A percentile compares a stretch with the other conserved stretches of the same genome.
These are phyloP conservation scores for Deroplatys truncata DNA, from an alignment of 2,888 invertebrate species.

Conservation along the genomic window DNA sequence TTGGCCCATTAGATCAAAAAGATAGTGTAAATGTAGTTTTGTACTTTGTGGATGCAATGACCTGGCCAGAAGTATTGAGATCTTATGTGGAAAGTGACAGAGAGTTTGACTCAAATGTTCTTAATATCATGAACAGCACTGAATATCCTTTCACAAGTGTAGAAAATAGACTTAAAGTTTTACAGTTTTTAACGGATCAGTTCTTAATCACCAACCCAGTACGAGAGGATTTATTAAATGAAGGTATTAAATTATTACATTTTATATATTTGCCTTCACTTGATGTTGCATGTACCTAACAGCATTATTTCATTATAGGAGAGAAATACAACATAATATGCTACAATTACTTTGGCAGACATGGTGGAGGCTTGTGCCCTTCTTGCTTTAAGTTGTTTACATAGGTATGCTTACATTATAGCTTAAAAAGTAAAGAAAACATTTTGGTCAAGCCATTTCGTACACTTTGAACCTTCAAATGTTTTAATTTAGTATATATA, in stretches of 20 bases:
- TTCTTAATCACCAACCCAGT: constrained; percentile 91
- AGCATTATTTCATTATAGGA: not conserved
- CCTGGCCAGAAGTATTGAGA: constrained; percentile 91
- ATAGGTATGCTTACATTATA: too few species aligned
- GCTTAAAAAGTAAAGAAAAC: too few species aligned
- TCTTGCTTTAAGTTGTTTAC: too few species aligned
- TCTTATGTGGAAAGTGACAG: constrained; percentile 89
- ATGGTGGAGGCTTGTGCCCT: too few species aligned
- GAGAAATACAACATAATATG: too few species aligned
- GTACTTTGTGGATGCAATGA: constrained; percentile 89
- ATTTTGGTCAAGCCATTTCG: too few species aligned
- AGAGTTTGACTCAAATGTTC: constrained; percentile 67
- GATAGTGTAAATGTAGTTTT: constrained; percentile 93
- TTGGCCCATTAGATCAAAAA: constrained; percentile 94
- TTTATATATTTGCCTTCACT: not conserved
- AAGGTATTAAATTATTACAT: constrained; percentile 56
- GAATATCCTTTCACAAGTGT: constrained; percentile 87
- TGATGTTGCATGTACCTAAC: not conserved
- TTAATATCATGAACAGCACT: constrained; percentile 63
- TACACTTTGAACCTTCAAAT: too few species aligned
- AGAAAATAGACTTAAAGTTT: constrained; percentile 72
- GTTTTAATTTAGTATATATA: too few species aligned
- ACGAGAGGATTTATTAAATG: constrained; percentile 87
- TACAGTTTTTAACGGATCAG: constrained; percentile 90
- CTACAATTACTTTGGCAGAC: too few species aligned